Conservation (phyloP, 2,797 vertebrate genomes). For the Ceryle rudis region DNA sequence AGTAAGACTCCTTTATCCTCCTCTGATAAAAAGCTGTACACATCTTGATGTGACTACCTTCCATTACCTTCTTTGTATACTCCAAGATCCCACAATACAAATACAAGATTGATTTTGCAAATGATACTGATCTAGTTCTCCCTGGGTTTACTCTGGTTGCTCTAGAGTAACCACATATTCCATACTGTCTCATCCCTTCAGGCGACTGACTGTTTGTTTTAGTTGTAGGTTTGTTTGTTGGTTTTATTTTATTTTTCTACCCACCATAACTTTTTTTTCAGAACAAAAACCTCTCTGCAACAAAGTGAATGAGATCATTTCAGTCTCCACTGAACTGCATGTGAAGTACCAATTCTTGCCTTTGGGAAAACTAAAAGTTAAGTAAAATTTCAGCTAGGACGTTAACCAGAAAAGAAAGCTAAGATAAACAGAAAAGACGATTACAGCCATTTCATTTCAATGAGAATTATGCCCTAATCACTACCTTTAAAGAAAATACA, state of each 20-base stretch:
- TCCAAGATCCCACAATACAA: neutral
- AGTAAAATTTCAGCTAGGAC: neutral
- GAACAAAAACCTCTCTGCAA: neutral
- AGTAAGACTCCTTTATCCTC: neutral
- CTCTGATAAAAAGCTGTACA: neutral
- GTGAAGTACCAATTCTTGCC: neutral
- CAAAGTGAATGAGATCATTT: neutral
- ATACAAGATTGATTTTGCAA: neutral
- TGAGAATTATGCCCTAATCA: neutral
- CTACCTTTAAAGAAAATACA: neutral
- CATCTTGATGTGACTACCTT: neutral
- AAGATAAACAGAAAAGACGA: neutral
- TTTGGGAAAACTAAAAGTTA: neutral
- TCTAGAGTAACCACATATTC: neutral
- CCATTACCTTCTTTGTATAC: neutral
- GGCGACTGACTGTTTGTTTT: neutral
- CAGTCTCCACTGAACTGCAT: neutral
- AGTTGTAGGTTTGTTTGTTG: neutral
- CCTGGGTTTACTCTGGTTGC: neutral
- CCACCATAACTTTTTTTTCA: neutral
- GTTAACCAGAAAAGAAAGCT: neutral
- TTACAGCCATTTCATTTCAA: neutral
- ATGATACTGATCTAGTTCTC: neutral
- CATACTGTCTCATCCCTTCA: neutral
- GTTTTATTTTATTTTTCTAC: neutral